A percentile compares a stretch with the other conserved stretches of the same genome.
Conservation (phyloP, 92 coral and sea anemone species). For the Desmophyllum pertusum region DNA sequence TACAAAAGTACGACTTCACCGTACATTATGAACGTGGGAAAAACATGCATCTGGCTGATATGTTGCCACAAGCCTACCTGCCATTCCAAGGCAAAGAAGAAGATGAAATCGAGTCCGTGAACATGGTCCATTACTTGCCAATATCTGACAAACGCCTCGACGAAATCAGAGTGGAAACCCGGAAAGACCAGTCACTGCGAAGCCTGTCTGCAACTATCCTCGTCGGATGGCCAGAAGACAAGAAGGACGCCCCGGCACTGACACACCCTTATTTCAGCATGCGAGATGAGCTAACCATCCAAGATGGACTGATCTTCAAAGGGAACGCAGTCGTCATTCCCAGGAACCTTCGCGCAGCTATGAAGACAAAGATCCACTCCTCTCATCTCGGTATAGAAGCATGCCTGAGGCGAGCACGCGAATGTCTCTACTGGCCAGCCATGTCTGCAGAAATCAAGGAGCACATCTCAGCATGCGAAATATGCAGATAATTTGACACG, state of each 20-base stretch:
- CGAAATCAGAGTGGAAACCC: slow-evolving; percentile 19
- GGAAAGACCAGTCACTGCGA: slow-evolving; percentile 22
- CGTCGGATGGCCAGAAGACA: slow-evolving; percentile 31
- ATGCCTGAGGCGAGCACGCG: slow-evolving; percentile 30
- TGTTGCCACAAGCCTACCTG: slow-evolving; percentile 3
- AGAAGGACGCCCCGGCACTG: neutral
- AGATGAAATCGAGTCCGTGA: slow-evolving; percentile 22
- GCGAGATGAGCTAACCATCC: slow-evolving; percentile 35
- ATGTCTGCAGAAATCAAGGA: slow-evolving; percentile 48
- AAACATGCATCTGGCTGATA: no score
- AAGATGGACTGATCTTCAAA: slow-evolving; percentile 42
- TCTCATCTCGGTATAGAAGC: slow-evolving; percentile 16
- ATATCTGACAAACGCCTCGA: slow-evolving; percentile 20
- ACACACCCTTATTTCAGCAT: slow-evolving; percentile 22
- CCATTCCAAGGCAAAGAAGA: slow-evolving; percentile 4
- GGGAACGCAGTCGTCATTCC: slow-evolving; percentile 24
- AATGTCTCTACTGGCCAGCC: slow-evolving; percentile 47
- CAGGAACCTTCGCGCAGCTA: neutral
- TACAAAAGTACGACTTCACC: no score
- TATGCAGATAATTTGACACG: slow-evolving; percentile 32
- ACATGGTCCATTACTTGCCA: slow-evolving; percentile 27
- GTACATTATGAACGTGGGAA: no score
- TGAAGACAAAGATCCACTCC: slow-evolving; percentile 4
- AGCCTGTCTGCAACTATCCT: slow-evolving; percentile 19
- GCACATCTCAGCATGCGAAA: slow-evolving; percentile 30